Percentiles rank a stretch among this genome's conserved stretches.
Evolutionary conservation across 2,797 vertebrate species (phyloP).

Genomic region (Gambusia yucatana): DNA sequence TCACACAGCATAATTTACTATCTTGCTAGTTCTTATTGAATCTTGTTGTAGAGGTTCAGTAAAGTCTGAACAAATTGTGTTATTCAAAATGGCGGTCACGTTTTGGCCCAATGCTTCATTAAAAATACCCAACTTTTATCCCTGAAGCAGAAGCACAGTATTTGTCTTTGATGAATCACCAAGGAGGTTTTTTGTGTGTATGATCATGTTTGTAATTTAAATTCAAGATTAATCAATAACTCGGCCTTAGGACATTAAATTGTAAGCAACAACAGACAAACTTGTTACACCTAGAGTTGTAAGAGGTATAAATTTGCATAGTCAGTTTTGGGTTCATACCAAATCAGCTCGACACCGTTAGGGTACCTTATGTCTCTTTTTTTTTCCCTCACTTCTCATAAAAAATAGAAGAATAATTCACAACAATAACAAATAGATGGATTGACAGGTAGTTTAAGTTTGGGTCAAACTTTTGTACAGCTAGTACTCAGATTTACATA

Average conservation of each 20-base stretch:
- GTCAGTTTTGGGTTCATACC: neutral
- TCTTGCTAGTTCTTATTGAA: neutral
- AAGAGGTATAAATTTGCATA: neutral
- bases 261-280: neutral
- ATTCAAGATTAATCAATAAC: neutral
- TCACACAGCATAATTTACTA: no score
- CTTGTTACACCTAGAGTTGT: neutral
- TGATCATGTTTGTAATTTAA: neutral
- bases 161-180: neutral
- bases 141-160: neutral
- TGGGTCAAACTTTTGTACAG: neutral
- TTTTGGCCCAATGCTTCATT: neutral
- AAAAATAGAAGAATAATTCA: neutral
- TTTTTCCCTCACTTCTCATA: neutral
- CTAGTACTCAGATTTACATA: neutral
- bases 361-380: neutral
- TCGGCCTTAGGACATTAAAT: neutral
- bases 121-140: neutral
- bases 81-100: neutral
- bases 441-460: neutral
- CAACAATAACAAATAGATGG: slow-evolving; percentile 1
- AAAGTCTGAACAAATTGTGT: neutral
- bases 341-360: neutral
- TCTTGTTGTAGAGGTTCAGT: neutral
- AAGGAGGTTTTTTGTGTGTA: neutral